Percentiles rank a stretch among this genome's conserved stretches.
Evolutionary conservation across 2,797 vertebrate species (phyloP).

Genomic region (Arrhamphus sclerolepis): DNA sequence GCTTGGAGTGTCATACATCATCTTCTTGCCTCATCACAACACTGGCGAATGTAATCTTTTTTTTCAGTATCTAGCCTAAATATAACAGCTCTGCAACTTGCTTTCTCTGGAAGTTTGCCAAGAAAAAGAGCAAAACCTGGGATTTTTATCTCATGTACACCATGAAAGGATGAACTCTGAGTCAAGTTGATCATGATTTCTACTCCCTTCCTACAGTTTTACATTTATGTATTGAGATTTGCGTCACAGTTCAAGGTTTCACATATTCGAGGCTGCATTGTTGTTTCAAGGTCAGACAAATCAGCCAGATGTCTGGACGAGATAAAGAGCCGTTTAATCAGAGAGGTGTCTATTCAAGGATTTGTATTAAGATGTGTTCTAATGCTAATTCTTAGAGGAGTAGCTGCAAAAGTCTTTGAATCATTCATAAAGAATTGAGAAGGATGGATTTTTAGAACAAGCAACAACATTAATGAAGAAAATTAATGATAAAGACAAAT

Average conservation of each 20-base stretch:
- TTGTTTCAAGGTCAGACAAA: conserved; percentile 19
- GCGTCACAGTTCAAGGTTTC: not conserved
- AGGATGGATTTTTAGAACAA: too few species aligned
- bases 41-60: conserved; percentile 32
- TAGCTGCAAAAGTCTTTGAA: too few species aligned
- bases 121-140: not conserved
- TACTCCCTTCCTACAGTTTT: not conserved
- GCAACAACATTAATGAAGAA: too few species aligned
- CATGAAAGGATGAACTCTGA: not conserved
- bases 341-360: not conserved
- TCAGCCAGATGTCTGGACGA: conserved; percentile 6
- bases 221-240: not conserved
- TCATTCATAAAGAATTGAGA: too few species aligned
- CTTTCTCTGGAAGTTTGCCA: not conserved
- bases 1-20: conserved; percentile 46
- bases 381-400: too few species aligned
- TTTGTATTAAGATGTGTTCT: not conserved
- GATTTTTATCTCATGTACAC: not conserved
- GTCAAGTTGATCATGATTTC: conserved; percentile 8
- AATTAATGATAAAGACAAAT: not conserved
- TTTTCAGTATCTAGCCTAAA: conserved; percentile 25
- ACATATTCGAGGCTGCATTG: not conserved
- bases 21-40: conserved; percentile 9
- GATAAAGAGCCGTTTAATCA: conserved; percentile 1
- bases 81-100: conserved; percentile 11